Percentiles rank a stretch among this genome's conserved stretches.
phyloP scores from a whole-genome alignment of 23 tunicate species.

The Halocynthia aurantium region DNA sequence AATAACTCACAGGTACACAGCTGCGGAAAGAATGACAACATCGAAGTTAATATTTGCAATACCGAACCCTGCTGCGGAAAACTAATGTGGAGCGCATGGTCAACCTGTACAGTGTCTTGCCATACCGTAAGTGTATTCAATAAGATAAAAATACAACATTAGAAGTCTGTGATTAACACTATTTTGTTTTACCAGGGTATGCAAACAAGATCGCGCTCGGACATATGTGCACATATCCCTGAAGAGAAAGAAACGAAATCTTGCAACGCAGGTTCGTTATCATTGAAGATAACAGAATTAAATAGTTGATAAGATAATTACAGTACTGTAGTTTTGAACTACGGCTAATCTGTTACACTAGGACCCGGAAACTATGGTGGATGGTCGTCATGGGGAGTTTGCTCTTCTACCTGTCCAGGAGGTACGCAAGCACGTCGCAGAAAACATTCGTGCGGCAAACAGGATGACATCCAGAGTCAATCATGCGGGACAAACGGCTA shows the following conservation, averaged over 20 bases:
- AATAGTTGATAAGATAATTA: not conserved
- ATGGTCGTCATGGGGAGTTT: conserved; percentile 88
- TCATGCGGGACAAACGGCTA: conserved; percentile 50
- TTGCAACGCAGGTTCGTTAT: conserved; percentile 60
- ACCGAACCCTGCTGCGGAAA: conserved; percentile 49
- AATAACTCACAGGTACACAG: not conserved
- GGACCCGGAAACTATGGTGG: conserved; percentile 79
- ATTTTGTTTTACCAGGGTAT: conserved; percentile 30
- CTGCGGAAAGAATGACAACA: conserved; percentile 15
- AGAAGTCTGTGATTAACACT: no score
- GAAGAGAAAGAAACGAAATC: conserved; percentile 41
- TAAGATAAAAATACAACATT: no score
- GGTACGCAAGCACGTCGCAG: conserved; percentile 62
- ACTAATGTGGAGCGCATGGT: conserved; percentile 78
- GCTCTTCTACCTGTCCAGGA: conserved; percentile 75
- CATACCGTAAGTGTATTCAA: conserved; percentile 18
- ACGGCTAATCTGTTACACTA: not conserved
- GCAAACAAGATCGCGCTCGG: conserved; percentile 41
- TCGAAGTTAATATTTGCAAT: conserved; percentile 35
- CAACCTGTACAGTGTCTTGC: conserved; percentile 73
- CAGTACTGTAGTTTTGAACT: no score
- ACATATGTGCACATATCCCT: conserved; percentile 48
- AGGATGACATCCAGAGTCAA: conserved; percentile 33
- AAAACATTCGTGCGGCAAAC: conserved; percentile 56
- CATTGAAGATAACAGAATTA: not conserved